Evolutionary conservation across 2,113 vertebrate species (phyloP).

Genomic region (Lipophrys pholis): DNA sequence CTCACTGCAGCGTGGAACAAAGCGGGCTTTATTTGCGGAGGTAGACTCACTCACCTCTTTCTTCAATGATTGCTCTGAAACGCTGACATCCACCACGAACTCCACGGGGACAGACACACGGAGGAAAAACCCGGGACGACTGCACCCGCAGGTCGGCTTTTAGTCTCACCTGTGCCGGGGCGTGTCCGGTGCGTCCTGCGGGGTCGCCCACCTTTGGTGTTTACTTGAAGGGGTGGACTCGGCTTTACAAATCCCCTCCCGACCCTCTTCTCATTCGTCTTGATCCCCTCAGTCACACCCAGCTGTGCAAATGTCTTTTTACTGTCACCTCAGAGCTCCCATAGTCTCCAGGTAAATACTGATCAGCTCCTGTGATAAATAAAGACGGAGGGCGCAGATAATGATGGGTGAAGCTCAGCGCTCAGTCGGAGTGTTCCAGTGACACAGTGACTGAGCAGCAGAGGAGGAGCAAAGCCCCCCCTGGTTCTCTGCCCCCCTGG

Average conservation of each 20-base stretch:
- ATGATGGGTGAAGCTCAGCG: not conserved
- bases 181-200: conserved; percentile 49
- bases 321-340: conserved; percentile 10
- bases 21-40: conserved; percentile 39
- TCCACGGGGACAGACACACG: not conserved
- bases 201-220: conserved; percentile 55
- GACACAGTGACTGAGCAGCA: conserved; percentile 67
- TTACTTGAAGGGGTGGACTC: conserved; percentile 35
- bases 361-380: not conserved
- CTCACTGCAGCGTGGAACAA: conserved; percentile 43
- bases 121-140: conserved; percentile 20
- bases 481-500: too few species aligned
- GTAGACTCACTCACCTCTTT: conserved; percentile 63
- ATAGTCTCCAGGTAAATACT: conserved; percentile 29
- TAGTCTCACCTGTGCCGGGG: conserved; percentile 74
- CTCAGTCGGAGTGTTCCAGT: conserved; percentile 32
- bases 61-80: conserved; percentile 29
- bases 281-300: conserved; percentile 63
- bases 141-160: conserved; percentile 56
- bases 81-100: conserved; percentile 33
- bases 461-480: conserved; percentile 57
- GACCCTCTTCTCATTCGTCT: conserved; percentile 50
- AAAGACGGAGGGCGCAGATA: not conserved
- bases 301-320: conserved; percentile 42
- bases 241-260: conserved; percentile 46